A percentile compares a stretch with the other conserved stretches of the same genome.
phyloP scores from a whole-genome alignment of 1,140 invertebrate genomes.

The Probaryconus sp. region DNA sequence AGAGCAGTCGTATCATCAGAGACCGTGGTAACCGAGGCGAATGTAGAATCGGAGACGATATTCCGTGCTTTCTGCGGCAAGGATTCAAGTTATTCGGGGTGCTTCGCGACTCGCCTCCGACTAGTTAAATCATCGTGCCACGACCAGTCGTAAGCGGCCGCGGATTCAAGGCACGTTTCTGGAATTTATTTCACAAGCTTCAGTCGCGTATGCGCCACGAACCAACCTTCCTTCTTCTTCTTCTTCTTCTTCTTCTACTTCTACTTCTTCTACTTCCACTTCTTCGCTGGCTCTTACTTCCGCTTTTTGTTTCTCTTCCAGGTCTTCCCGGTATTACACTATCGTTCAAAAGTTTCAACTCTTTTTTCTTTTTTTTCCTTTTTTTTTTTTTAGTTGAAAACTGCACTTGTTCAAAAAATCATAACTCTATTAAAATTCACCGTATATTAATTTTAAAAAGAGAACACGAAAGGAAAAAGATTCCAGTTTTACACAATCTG shows the following conservation, averaged over 20 bases:
- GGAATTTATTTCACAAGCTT: conserved; percentile 56
- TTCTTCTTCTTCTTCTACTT: conserved; percentile 22
- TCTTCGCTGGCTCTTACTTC: conserved; percentile 8
- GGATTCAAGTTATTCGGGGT: conserved; percentile 39
- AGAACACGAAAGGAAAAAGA: no score
- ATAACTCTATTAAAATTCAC: no score
- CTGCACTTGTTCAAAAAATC: no score
- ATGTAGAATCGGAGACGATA: conserved; percentile 22
- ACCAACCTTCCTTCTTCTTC: conserved; percentile 10
- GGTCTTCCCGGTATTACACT: conserved; percentile 4
- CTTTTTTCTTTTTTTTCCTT: no score
- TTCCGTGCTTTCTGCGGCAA: conserved; percentile 33
- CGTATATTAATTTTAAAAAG: no score
- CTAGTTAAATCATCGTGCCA: conserved; percentile 60
- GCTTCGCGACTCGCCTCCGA: conserved; percentile 43
- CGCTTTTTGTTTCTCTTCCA: conserved; percentile 12
- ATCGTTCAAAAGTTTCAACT: no score
- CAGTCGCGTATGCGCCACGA: conserved; percentile 32
- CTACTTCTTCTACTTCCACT: conserved; percentile 3
- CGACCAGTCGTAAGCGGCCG: conserved; percentile 31
- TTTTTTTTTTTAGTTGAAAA: no score
- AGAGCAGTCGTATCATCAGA: conserved; percentile 42
- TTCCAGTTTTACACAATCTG: no score
- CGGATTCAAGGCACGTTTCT: conserved; percentile 55
- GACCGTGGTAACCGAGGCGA: conserved; percentile 27